These are phyloP conservation scores for Apodemus agrarius DNA, from an alignment of 2,797 vertebrate genomes.

Conservation along the genomic window DNA sequence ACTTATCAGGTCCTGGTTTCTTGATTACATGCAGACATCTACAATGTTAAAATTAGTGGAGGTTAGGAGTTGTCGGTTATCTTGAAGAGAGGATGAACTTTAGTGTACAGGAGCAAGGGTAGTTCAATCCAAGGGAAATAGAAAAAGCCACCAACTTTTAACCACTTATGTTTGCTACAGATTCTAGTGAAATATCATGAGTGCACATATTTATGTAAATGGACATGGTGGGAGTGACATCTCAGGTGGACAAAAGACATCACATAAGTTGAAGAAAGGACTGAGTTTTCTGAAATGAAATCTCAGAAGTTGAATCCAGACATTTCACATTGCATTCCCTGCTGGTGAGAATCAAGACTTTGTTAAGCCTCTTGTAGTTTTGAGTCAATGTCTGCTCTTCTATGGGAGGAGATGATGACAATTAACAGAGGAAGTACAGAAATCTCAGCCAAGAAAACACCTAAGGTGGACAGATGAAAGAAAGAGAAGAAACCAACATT, in stretches of 20 bases:
- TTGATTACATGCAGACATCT: background rate
- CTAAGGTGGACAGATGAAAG: background rate
- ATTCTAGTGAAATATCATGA: background rate
- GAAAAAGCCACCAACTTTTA: background rate
- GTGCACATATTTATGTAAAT: background rate
- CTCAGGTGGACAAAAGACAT: background rate
- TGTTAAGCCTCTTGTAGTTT: background rate
- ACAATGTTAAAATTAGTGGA: background rate
- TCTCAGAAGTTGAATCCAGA: background rate
- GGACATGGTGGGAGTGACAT: background rate
- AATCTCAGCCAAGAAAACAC: background rate
- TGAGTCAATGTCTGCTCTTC: background rate
- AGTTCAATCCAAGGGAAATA: background rate
- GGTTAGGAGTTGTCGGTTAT: background rate
- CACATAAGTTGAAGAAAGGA: background rate
- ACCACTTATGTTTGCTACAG: background rate
- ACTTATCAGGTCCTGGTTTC: background rate
- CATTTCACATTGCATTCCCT: rapidly evolving
- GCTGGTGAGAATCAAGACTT: background rate
- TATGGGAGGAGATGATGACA: background rate
- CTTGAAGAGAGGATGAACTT: background rate
- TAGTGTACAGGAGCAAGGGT: background rate
- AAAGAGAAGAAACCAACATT: background rate
- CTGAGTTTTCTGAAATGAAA: background rate
- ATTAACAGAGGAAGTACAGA: background rate